Percentiles rank a stretch among this genome's conserved stretches.
These are phyloP conservation scores for Porphyrio hochstetteri DNA, from an alignment of 2,113 vertebrate genomes.

Conservation along the genomic window DNA sequence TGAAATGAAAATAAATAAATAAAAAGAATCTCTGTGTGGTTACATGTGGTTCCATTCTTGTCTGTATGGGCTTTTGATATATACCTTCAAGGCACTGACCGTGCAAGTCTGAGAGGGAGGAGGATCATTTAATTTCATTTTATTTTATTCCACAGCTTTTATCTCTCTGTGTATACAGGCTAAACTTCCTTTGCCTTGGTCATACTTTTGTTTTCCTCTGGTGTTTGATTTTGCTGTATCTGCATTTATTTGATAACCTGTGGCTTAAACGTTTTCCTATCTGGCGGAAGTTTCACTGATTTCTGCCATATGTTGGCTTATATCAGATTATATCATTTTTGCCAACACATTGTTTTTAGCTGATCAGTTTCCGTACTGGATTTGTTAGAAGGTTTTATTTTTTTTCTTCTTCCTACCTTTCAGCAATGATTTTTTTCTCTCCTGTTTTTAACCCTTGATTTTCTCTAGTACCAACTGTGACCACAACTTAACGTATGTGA, in stretches of 20 bases:
- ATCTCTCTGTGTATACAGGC: background rate
- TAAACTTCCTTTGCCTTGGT: background rate
- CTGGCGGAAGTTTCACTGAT: background rate
- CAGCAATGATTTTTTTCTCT: background rate
- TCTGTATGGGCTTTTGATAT: background rate
- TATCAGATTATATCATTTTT: background rate
- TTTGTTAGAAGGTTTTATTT: background rate
- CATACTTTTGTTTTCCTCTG: background rate
- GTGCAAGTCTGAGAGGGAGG: background rate
- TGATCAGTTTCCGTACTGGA: background rate
- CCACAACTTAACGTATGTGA: background rate
- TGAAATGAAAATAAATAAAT: slow-evolving; percentile 10
- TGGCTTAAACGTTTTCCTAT: slow-evolving; percentile 11
- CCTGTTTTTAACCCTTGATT: background rate
- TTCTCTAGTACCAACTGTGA: background rate
- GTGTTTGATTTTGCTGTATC: slow-evolving; percentile 32
- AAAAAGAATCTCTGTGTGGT: background rate
- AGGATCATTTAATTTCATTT: background rate
- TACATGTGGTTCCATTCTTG: background rate
- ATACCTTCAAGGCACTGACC: background rate
- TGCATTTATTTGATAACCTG: slow-evolving; percentile 45
- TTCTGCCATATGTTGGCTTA: slow-evolving; percentile 11
- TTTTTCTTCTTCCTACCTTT: background rate
- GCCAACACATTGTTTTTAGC: background rate
- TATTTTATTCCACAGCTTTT: background rate